Base-by-base conservation (phyloP, 2,113 vertebrate species). In the Laticauda colubrina region DNA sequence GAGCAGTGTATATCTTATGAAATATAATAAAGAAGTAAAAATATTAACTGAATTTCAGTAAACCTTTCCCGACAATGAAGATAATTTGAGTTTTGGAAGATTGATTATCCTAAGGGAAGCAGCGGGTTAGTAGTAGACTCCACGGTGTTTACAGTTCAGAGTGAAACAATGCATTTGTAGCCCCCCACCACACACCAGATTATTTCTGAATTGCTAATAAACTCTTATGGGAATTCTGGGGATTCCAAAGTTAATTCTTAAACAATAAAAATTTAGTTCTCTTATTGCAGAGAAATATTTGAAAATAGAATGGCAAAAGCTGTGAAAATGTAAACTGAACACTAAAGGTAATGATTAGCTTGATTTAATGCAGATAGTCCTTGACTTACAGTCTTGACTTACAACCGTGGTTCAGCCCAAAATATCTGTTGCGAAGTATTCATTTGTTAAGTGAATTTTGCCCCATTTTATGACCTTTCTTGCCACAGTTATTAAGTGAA, bases 21-120 rank as follows among this genome's bases (percentile, higher is more conserved):
- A 69, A 92, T 3, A 1, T 57, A 75, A 88, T 85, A 55, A 90
- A 0, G 0, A 53, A 85, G 48, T n/a, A 85, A 56, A 94, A 94
- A 90, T 93, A 43, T 39, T 90, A 39, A 59, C 24, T 94, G 87
- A 94, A 91, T 85, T 94, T 95, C 7, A 92, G 15, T 57, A 92
- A 57, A 93, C 18, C 14, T 55, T 89, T 94, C 86, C 21, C 0
- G 0, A 89, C 55, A 91, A 15, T 6, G 4, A 95, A 87, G 11
- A 34, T 39, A 29, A 24, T 29, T 45, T 55, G 91, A 85, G 1
- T 55, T 91, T 64, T 26, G 6, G 90, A 7, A 81, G 93, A 93
- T 95, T 20, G 88, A 45, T n/a, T 89, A 55, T 88, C 48, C 86
- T 55, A 75, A 86, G 7, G 24, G 61, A 34, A 85, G 69, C 15